Conservation (phyloP, 2,113 vertebrate genomes). For the Phoxinus phoxinus region DNA sequence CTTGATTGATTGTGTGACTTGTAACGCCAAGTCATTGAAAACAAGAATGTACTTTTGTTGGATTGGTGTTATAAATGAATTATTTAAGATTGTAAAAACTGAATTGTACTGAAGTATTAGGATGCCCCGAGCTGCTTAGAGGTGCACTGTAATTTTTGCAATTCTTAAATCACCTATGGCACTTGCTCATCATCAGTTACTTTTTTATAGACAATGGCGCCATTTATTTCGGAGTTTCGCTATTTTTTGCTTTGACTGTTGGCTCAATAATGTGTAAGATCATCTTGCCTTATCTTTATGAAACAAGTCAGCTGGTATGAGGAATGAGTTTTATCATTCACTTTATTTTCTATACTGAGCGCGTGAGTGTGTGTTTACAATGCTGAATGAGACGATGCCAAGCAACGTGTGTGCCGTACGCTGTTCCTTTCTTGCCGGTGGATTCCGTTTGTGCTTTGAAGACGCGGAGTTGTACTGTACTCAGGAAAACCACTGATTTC, state of each 20-base stretch:
- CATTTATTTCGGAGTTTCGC: neutral
- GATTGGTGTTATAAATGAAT: neutral
- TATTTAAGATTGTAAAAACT: neutral
- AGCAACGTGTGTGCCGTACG: slow-evolving; percentile 10
- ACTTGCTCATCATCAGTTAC: neutral
- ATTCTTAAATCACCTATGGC: neutral
- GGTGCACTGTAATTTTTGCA: neutral
- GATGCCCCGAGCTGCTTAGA: neutral
- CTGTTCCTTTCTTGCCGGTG: slow-evolving; percentile 17
- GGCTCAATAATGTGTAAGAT: neutral
- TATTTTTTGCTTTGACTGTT: slow-evolving; percentile 10
- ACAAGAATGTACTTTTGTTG: neutral
- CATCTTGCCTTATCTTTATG: slow-evolving; percentile 13
- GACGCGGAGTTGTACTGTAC: slow-evolving; percentile 71
- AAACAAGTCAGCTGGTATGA: slow-evolving; percentile 20
- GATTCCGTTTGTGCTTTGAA: slow-evolving; percentile 63
- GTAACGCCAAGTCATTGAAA: neutral
- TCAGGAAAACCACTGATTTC: slow-evolving; percentile 20
- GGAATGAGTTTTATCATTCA: slow-evolving; percentile 77
- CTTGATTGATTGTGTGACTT: neutral
- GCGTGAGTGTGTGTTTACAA: slow-evolving; percentile 4
- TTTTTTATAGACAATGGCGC: neutral
- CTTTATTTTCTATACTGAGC: slow-evolving; percentile 22
- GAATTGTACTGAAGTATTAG: neutral
- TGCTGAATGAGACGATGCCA: slow-evolving; percentile 30